Evolutionary conservation across 2,797 vertebrate genomes (phyloP), one percentile per base, ranked within the genome.

Genomic region (Sebastes aleutianus): DNA sequence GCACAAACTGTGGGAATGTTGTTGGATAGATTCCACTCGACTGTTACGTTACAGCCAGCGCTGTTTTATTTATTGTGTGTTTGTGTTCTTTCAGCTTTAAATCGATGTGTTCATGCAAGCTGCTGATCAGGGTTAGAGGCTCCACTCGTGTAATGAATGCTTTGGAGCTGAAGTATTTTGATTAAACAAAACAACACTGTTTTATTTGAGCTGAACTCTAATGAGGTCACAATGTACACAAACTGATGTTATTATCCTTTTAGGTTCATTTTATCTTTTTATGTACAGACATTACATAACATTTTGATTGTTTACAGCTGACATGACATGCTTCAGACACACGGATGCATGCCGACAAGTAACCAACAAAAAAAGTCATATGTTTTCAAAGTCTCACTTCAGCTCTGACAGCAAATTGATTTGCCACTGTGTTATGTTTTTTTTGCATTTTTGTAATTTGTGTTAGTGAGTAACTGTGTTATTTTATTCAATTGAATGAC

Each of bases 31-130:
- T 43, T 74, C 56, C 24, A 31, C 26, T 39, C 3, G 29, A 76
- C 74, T 78, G 70, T 73, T 76, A 36, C 32, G 56, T 32, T 61
- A 27, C 16, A 22, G 58, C 39, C 61, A 14, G 62, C 53, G 64
- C 27, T 80, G 64, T 43, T 32, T 32, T 34, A 63, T 87, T 54
- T 78, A 75, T 85, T 80, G 81, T 82, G 27, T 31, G 9, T 76
- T 1, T 81, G 34, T 72, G 62, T 69, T 80, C 29, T 50, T 65
- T 70, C 8, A 74, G 75, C 54, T 87, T 82, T 84, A 69, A 53
- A 0, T 65, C 2, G 1, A n/a, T 36, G 47, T 76, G 78, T 70
- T 76, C 18, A 13, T 56, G 31, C 14, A n/a, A 22, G 31, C 54
- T 72, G 53, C 36, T 70, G 3, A 4, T 43, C 20, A 39, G 36